phyloP scores from a whole-genome alignment of 2,113 vertebrate genomes.

The Dolichallabes microphthalmus region DNA sequence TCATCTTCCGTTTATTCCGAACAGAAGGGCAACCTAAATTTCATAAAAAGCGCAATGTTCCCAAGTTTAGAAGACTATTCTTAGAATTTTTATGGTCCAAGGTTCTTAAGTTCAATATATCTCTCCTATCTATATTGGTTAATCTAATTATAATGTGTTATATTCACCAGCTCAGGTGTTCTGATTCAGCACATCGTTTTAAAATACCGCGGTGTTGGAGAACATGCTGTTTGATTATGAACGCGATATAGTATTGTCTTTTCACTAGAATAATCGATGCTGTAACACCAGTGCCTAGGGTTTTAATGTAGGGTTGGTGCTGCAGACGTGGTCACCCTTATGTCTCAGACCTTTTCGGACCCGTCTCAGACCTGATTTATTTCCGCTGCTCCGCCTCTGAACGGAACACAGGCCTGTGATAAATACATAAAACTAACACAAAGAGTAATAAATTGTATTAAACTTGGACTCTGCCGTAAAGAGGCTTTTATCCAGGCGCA shows the following conservation, averaged over 20 bases:
- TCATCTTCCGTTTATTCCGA: too few species aligned
- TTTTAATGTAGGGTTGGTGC: background rate
- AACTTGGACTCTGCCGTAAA: background rate
- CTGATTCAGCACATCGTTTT: too few species aligned
- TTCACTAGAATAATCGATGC: too few species aligned
- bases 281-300: background rate
- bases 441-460: background rate
- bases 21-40: too few species aligned
- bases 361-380: background rate
- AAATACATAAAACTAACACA: constrained; percentile 13
- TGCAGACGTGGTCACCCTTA: background rate
- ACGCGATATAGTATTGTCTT: background rate
- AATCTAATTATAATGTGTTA: too few species aligned
- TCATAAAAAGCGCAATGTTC: background rate
- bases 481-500: background rate
- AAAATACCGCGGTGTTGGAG: too few species aligned
- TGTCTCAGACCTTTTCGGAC: background rate
- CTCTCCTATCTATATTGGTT: too few species aligned
- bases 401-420: background rate
- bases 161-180: too few species aligned
- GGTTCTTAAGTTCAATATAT: background rate
- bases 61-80: background rate
- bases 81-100: background rate
- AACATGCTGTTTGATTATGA: too few species aligned
- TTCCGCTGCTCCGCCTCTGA: background rate